Conservation (phyloP, 2,113 vertebrate species). For the Lamprologus callipterus region DNA sequence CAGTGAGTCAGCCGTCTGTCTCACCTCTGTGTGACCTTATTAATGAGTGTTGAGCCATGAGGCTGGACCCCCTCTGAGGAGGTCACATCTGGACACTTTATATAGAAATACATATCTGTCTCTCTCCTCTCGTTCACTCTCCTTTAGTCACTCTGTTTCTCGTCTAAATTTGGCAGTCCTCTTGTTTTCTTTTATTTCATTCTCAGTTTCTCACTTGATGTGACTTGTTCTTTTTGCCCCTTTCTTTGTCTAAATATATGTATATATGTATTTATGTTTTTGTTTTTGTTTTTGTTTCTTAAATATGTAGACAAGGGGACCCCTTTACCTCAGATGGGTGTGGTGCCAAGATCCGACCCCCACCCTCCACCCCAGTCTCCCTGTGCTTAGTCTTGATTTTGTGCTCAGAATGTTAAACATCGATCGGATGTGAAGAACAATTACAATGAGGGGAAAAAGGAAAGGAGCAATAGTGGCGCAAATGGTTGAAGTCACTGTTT, state of each 20-base stretch:
- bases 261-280: neutral
- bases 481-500: neutral
- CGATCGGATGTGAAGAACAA: neutral
- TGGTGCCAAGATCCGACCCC: slow-evolving; percentile 36
- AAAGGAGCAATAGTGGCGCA: neutral
- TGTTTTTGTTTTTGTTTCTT: accelerated
- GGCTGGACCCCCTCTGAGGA: slow-evolving; percentile 56
- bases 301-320: neutral
- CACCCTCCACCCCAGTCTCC: slow-evolving; percentile 39
- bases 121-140: neutral
- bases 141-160: neutral
- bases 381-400: slow-evolving; percentile 16
- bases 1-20: slow-evolving; percentile 61
- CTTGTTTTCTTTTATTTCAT: neutral
- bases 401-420: slow-evolving; percentile 24
- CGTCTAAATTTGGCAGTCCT: neutral
- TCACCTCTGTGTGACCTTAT: slow-evolving; percentile 62
- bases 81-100: slow-evolving; percentile 62
- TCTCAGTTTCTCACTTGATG: neutral
- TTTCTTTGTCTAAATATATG: neutral
- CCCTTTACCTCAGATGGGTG: slow-evolving; percentile 37
- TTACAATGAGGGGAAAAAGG: neutral
- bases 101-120: slow-evolving; percentile 40
- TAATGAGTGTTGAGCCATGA: slow-evolving; percentile 65
- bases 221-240: neutral